phyloP scores from a whole-genome alignment of 2,888 invertebrate genomes.

The Phymatocera aterrima region DNA sequence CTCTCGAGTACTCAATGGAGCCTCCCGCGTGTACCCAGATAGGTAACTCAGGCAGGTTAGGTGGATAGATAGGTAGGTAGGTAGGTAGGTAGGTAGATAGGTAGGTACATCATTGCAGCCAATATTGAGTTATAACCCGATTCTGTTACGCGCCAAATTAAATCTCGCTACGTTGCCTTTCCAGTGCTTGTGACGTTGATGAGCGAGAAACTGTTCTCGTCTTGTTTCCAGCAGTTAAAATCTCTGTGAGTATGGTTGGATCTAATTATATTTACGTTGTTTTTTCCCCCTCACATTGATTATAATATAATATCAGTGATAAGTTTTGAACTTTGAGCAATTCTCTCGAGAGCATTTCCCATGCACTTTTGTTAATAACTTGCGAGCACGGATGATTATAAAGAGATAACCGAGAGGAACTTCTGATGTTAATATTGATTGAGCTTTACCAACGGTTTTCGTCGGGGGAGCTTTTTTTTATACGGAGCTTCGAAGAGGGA shows the following conservation, averaged over 20 bases:
- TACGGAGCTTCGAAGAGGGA: too few relatives aligned
- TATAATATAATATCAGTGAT: too few relatives aligned
- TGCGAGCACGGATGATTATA: too few relatives aligned
- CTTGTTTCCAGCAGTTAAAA: background rate
- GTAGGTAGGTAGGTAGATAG: constrained; percentile 14
- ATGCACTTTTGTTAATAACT: too few relatives aligned
- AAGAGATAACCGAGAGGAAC: background rate
- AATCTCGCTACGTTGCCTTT: constrained; percentile 22
- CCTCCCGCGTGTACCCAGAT: constrained; percentile 48
- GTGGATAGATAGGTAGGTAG: constrained; percentile 38
- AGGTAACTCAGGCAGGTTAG: background rate
- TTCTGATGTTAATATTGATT: constrained; percentile 3
- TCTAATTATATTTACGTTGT: background rate
- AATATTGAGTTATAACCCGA: constrained; percentile 62
- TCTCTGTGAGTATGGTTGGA: background rate
- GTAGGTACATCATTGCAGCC: constrained; percentile 58
- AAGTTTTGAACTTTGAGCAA: too few relatives aligned
- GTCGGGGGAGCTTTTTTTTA: background rate
- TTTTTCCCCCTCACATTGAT: too few relatives aligned
- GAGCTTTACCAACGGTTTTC: background rate
- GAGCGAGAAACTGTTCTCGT: background rate
- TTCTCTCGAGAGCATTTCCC: too few relatives aligned
- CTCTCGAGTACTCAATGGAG: constrained; percentile 50
- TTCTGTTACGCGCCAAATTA: constrained; percentile 36
- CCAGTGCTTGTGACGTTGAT: constrained; percentile 11